Evolutionary conservation across 2,113 vertebrate genomes (phyloP).

Genomic region (Columba livia): DNA sequence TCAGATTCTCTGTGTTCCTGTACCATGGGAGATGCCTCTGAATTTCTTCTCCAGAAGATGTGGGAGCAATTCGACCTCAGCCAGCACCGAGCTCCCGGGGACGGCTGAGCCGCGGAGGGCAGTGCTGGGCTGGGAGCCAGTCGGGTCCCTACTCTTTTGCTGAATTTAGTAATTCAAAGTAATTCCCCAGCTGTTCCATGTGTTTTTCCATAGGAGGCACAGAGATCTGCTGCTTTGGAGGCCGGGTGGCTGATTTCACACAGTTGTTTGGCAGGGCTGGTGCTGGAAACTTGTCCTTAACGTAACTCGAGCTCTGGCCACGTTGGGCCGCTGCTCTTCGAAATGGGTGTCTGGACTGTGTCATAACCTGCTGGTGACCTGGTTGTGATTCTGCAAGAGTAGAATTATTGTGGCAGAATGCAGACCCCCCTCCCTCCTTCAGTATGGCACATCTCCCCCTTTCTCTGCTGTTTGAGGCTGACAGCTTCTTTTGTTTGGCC

Average conservation of each 20-base stretch:
- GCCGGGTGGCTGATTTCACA: neutral
- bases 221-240: neutral
- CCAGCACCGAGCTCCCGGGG: neutral
- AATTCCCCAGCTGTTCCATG: neutral
- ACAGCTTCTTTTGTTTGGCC: no score
- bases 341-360: neutral
- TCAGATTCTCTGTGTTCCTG: neutral
- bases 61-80: neutral
- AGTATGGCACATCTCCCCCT: no score
- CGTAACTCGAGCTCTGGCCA: neutral
- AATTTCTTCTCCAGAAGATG: neutral
- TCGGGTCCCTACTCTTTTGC: neutral
- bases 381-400: neutral
- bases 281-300: neutral
- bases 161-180: neutral
- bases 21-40: neutral
- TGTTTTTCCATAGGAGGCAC: neutral
- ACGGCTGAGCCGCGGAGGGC: neutral
- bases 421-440: no score
- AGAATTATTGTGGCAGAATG: no score
- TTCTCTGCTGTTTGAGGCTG: no score
- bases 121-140: neutral
- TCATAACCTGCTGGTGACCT: neutral
- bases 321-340: neutral
- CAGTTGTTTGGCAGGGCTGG: neutral